These are phyloP conservation scores for Oreochromis grahami DNA, from an alignment of 2,797 vertebrate species.

Conservation along the genomic window DNA sequence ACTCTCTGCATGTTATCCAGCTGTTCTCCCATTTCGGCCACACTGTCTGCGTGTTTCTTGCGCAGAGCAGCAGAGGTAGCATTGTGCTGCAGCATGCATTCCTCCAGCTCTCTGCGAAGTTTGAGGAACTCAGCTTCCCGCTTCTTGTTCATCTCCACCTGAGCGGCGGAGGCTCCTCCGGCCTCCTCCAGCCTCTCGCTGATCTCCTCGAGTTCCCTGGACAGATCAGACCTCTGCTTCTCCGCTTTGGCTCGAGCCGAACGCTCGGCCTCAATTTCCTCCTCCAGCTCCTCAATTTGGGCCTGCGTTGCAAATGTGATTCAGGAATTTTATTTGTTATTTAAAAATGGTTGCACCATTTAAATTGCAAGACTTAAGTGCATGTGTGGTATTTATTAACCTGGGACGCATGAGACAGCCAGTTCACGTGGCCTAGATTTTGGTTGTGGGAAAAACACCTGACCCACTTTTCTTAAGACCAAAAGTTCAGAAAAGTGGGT, in stretches of 20 bases:
- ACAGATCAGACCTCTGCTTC: conserved; percentile 79
- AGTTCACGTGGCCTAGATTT: fast-evolving
- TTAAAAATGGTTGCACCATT: background rate
- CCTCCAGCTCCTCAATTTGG: conserved; percentile 83
- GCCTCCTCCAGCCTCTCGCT: conserved; percentile 83
- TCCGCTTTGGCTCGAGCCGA: conserved; percentile 73
- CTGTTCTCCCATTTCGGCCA: conserved; percentile 84
- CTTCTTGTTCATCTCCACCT: conserved; percentile 84
- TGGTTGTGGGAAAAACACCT: background rate
- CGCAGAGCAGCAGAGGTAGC: conserved; percentile 72
- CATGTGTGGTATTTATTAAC: background rate
- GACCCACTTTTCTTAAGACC: background rate
- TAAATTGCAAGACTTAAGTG: background rate
- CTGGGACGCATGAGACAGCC: background rate
- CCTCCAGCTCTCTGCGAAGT: conserved; percentile 79
- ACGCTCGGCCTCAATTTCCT: conserved; percentile 82
- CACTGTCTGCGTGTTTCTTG: conserved; percentile 82
- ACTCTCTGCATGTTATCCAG: conserved; percentile 84
- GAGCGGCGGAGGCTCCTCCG: conserved; percentile 75
- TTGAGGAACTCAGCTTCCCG: conserved; percentile 83
- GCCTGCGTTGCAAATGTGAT: conserved; percentile 35
- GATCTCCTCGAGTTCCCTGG: conserved; percentile 85
- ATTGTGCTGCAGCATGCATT: conserved; percentile 83
- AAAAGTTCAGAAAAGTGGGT: background rate
- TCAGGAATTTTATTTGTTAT: background rate